Evolutionary conservation across 2,113 vertebrate species (phyloP).

Genomic region (Calidris pygmaea): DNA sequence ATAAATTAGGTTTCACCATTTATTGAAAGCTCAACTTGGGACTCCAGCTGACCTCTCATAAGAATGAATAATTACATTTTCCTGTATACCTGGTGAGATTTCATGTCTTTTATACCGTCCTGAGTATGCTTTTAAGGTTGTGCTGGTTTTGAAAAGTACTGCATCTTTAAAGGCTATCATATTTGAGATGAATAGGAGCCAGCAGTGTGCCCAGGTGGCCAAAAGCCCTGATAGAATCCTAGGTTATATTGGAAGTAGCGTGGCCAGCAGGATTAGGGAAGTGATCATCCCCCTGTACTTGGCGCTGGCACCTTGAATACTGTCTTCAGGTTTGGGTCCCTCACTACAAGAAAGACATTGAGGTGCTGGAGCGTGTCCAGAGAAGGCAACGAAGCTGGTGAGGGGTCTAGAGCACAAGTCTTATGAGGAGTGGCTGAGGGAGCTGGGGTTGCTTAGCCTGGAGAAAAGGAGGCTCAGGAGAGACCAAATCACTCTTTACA

Average conservation of each 20-base stretch:
- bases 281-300: background rate
- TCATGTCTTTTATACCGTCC: background rate
- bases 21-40: conserved; percentile 9
- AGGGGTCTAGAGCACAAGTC: background rate
- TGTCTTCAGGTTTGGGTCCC: background rate
- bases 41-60: background rate
- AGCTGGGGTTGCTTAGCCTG: background rate
- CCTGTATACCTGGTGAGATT: background rate
- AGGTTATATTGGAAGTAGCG: background rate
- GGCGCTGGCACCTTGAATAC: background rate
- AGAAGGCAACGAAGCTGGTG: background rate
- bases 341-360: background rate
- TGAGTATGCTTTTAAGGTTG: background rate
- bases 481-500: background rate
- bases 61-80: background rate
- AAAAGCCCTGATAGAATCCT: background rate
- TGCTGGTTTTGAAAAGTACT: background rate
- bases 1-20: conserved; percentile 24
- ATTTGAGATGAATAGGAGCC: background rate
- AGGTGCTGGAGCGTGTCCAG: background rate
- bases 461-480: background rate
- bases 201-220: background rate
- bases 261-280: background rate
- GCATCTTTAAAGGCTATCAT: background rate
- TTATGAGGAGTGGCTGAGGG: background rate